Conservation (phyloP, 2,113 vertebrate genomes). For the Rhodinocichla rosea region DNA sequence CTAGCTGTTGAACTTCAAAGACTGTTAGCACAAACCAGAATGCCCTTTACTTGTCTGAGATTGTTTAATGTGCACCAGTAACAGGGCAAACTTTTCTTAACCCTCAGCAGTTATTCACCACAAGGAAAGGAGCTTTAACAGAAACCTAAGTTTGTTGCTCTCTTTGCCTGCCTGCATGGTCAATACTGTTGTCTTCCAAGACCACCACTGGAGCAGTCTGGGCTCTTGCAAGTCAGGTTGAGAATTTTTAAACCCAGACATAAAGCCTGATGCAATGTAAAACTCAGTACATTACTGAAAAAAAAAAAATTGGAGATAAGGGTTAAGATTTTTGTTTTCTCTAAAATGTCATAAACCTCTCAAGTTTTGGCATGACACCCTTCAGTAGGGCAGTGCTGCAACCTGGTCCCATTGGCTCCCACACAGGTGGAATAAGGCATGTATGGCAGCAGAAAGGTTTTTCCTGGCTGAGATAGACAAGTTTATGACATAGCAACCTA, state of each 20-base stretch:
- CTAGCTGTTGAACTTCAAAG: neutral
- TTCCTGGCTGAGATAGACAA: neutral
- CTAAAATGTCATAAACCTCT: neutral
- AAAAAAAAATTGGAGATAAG: neutral
- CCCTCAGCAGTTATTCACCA: neutral
- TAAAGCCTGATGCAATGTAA: neutral
- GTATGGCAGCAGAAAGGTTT: neutral
- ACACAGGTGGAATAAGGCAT: neutral
- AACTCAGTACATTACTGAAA: neutral
- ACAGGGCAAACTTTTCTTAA: neutral
- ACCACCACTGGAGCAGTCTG: neutral
- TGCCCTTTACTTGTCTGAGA: neutral
- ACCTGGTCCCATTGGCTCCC: neutral
- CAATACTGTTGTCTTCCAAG: neutral
- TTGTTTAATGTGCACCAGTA: too few species aligned
- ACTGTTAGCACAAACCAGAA: neutral
- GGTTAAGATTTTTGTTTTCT: neutral
- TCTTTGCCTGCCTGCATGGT: neutral
- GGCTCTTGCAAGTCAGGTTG: neutral
- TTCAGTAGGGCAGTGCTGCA: neutral
- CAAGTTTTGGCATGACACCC: neutral
- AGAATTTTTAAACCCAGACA: neutral
- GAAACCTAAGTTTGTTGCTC: neutral
- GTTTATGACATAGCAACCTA: neutral
- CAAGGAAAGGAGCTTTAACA: accelerated